phyloP scores from a whole-genome alignment of 2,797 vertebrate genomes.

The Harpagifer antarcticus region DNA sequence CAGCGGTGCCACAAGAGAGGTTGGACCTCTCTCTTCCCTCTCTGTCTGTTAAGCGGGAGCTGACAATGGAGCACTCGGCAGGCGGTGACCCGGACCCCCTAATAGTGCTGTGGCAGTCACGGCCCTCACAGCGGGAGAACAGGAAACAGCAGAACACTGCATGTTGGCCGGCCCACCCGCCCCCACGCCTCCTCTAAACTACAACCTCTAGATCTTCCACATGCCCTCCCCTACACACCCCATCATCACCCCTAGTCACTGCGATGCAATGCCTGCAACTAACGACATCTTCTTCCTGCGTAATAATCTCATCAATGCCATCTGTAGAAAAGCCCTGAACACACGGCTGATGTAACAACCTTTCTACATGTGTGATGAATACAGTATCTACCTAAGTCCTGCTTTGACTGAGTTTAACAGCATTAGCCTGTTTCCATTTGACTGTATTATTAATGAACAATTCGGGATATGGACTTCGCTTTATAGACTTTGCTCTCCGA shows the following conservation, averaged over 20 bases:
- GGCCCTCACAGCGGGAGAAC: conserved; percentile 78
- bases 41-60: conserved; percentile 75
- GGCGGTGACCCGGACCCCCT: conserved; percentile 81
- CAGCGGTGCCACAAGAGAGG: conserved; percentile 79
- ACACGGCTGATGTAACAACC: too few relatives aligned
- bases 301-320: conserved; percentile 42
- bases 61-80: conserved; percentile 82
- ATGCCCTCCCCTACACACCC: conserved; percentile 33
- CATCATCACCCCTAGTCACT: conserved; percentile 55
- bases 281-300: conserved; percentile 39
- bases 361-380: too few relatives aligned
- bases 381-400: too few relatives aligned
- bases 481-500: conserved; percentile 10
- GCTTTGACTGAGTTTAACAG: conserved; percentile 29
- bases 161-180: conserved; percentile 59
- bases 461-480: conserved; percentile 17
- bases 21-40: conserved; percentile 69
- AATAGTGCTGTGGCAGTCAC: conserved; percentile 80
- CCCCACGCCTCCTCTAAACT: conserved; percentile 42
- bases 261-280: conserved; percentile 38
- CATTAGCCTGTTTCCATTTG: conserved; percentile 8
- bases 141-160: conserved; percentile 74
- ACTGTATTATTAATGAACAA: conserved; percentile 8
- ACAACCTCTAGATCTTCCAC: conserved; percentile 21
- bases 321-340: neutral